phyloP scores from a whole-genome alignment of 2,888 invertebrate genomes.

The Dryomyza anilis region DNA sequence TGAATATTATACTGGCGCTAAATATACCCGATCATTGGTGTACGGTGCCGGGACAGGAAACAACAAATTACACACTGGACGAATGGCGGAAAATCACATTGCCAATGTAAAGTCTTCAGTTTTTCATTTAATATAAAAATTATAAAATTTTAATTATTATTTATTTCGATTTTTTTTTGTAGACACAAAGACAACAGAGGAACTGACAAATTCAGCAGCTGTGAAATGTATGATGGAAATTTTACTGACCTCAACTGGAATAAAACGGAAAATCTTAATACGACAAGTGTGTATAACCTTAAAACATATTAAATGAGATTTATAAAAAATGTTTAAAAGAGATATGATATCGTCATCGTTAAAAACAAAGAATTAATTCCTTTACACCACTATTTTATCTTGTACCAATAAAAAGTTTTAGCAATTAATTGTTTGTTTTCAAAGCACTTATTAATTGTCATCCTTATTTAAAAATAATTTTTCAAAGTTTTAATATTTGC shows the following conservation, averaged over 20 bases:
- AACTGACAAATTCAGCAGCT: conserved; percentile 58
- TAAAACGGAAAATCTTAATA: conserved; percentile 38
- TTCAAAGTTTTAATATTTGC: no score
- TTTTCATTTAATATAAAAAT: no score
- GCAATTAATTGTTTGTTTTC: no score
- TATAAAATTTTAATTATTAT: background rate
- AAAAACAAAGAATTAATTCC: no score
- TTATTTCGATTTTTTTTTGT: background rate
- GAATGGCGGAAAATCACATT: conserved; percentile 64
- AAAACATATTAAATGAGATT: no score
- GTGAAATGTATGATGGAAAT: conserved; percentile 62
- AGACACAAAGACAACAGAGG: conserved; percentile 56
- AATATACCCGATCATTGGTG: conserved; percentile 68
- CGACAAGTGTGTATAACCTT: conserved; percentile 47
- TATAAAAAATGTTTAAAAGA: background rate
- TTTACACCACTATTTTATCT: no score
- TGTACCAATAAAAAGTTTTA: no score
- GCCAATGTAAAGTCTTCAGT: conserved; percentile 63
- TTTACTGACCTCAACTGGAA: conserved; percentile 52
- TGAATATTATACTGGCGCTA: conserved; percentile 65
- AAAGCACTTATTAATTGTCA: no score
- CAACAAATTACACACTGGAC: conserved; percentile 61
- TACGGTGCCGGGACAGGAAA: conserved; percentile 63
- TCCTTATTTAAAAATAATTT: no score
- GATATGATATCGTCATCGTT: no score